These are phyloP conservation scores for Drosophila mayri DNA, from an alignment of 1,140 invertebrate species.

Conservation along the genomic window DNA sequence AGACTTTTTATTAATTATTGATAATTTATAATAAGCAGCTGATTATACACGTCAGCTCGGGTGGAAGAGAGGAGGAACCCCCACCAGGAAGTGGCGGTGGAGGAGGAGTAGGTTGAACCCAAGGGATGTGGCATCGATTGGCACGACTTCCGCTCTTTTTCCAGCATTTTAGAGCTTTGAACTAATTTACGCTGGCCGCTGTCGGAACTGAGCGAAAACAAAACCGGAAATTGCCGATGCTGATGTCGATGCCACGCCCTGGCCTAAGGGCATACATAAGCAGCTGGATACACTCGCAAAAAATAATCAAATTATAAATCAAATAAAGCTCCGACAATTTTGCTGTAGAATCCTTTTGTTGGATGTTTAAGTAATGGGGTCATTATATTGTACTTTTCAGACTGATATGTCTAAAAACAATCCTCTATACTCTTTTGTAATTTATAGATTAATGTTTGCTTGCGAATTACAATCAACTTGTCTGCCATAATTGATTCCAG, in stretches of 20 bases:
- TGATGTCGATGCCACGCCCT: slow-evolving; percentile 58
- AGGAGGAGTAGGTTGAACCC: slow-evolving; percentile 1
- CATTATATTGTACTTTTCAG: no score
- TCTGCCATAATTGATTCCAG: not conserved
- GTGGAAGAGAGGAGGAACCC: slow-evolving; percentile 1
- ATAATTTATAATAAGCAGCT: slow-evolving; percentile 75
- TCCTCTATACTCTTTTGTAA: no score
- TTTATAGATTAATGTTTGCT: not conserved
- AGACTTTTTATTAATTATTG: slow-evolving; percentile 72
- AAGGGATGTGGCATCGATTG: slow-evolving; percentile 48
- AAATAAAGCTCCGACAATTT: no score
- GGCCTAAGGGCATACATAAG: slow-evolving; percentile 49
- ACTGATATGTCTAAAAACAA: no score
- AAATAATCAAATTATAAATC: not conserved
- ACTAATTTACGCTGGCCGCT: slow-evolving; percentile 72
- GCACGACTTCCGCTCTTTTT: slow-evolving; percentile 45
- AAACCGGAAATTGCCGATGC: slow-evolving; percentile 72
- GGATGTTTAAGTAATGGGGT: not conserved
- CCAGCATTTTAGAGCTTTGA: slow-evolving; percentile 67
- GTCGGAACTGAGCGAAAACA: slow-evolving; percentile 75
- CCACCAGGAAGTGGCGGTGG: not conserved
- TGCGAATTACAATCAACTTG: not conserved
- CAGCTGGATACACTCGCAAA: slow-evolving; percentile 19
- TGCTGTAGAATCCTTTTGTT: not conserved
- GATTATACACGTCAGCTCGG: slow-evolving; percentile 47